Conservation (phyloP, 2,797 vertebrate genomes). For the Pantherophis alleghaniensis region DNA sequence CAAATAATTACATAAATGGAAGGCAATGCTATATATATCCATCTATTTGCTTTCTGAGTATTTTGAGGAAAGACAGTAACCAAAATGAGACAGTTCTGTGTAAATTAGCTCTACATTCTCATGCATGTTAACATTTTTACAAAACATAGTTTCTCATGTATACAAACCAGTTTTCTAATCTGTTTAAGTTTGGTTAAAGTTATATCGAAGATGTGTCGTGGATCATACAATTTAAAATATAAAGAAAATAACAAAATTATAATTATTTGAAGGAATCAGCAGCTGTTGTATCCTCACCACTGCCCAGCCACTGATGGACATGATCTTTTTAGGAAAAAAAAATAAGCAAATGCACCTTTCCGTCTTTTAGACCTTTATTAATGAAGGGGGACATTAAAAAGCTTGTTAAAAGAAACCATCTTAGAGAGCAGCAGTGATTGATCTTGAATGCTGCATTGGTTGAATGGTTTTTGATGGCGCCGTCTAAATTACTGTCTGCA, state of each 20-base stretch:
- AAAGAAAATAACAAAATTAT: neutral
- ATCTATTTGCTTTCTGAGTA: neutral
- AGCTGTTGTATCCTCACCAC: neutral
- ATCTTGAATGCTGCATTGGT: neutral
- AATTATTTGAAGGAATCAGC: neutral
- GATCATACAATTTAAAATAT: neutral
- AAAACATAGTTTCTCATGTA: neutral
- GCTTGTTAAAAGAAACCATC: constrained; percentile 19
- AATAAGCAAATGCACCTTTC: neutral
- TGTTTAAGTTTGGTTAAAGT: neutral
- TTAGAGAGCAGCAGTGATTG: constrained; percentile 24
- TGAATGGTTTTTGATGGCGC: neutral
- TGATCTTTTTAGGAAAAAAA: neutral
- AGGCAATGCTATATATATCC: neutral
- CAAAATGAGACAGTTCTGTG: neutral
- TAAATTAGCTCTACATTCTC: neutral
- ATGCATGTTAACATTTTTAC: neutral
- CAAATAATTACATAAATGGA: neutral
- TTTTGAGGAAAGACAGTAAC: neutral
- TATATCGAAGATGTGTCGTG: neutral
- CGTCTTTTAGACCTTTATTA: neutral
- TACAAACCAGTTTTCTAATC: neutral
- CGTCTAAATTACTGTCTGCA: constrained; percentile 27
- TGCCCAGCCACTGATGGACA: neutral
- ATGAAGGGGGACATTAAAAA: neutral